Evolutionary conservation across 2,888 invertebrate species (phyloP).

Genomic region (Antitype chi): DNA sequence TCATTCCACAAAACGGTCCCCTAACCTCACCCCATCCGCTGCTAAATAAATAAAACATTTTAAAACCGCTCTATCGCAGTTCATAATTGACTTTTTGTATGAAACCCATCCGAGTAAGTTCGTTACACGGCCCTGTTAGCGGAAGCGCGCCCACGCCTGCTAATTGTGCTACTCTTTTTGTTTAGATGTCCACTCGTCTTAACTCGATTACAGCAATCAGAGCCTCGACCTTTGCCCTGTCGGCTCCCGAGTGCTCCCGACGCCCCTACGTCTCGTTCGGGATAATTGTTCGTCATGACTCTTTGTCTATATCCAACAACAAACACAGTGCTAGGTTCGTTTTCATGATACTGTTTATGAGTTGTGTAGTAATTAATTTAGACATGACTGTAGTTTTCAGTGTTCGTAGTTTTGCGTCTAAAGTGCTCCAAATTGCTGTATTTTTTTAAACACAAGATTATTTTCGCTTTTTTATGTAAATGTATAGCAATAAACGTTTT

Average conservation of each 20-base stretch:
- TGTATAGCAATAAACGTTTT: slow-evolving; percentile 23
- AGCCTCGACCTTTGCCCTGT: slow-evolving; percentile 84
- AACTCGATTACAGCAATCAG: slow-evolving; percentile 90
- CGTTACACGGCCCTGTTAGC: slow-evolving; percentile 77
- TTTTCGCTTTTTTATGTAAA: slow-evolving; percentile 27
- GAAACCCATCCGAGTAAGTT: slow-evolving; percentile 67
- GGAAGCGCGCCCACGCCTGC: slow-evolving; percentile 85
- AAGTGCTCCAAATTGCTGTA: background rate
- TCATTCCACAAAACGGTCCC: slow-evolving; percentile 9
- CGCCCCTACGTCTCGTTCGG: slow-evolving; percentile 78
- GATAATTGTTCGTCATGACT: slow-evolving; percentile 69
- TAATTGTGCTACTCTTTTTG: slow-evolving; percentile 89
- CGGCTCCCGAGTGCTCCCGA: slow-evolving; percentile 53
- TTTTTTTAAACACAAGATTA: background rate
- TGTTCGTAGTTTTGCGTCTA: background rate
- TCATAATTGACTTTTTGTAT: slow-evolving; percentile 68
- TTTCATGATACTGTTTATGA: slow-evolving; percentile 9
- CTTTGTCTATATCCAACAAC: slow-evolving; percentile 59
- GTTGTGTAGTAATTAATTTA: background rate
- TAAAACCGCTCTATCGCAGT: slow-evolving; percentile 59
- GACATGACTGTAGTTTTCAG: background rate
- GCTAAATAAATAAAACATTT: slow-evolving; percentile 33
- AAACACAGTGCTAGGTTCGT: slow-evolving; percentile 37
- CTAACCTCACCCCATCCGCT: background rate
- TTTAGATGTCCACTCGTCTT: slow-evolving; percentile 83